Evolutionary conservation across 2,888 invertebrate genomes (phyloP), one percentile per base, ranked within the genome.

Genomic region (Ennomos quercinarius): DNA sequence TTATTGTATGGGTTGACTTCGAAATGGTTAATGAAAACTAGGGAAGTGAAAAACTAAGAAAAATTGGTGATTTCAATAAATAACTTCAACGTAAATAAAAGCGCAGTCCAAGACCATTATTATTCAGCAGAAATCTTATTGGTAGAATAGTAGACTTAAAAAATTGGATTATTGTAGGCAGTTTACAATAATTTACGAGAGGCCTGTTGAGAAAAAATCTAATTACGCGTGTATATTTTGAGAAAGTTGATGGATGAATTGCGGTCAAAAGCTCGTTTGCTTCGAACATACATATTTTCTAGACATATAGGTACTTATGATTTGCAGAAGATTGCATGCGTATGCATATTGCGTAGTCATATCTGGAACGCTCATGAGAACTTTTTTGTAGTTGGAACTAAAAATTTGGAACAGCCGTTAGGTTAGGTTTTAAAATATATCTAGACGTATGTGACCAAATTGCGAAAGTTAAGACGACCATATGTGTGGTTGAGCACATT

Each of bases 341-440:
- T 55, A 48, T 48, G 37, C 57, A 51, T 55, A 27, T 27, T 27
- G 27, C 27, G 27, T 27, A 27, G 27, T 2, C 27, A 44, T 13
- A 53, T 61, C 57, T 60, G 54, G 63, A 55, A 61, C 42, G 56
- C 27, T 27, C 40, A 42, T 41, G 55, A 45, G 50, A 39, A 54
- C 57, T 57, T 41, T 55, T 64, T 63, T 37, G 54, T 27, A 27
- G 49, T 62, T 56, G 49, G n/a, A n/a, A n/a, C 57, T 27, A 48
- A 57, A n/a, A 57, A 75, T 68, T 71, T 68, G 67, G 67, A 62
- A 63, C 67, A 64, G 61, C 67, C 66, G 3, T 2, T 17, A 17
- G 17, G 67, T 70, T 67, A 67, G 52, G 48, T 45, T 64, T 62
- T 37, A 39, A 59, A 55, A 56, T 35, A 43, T 62, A 63, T 68